Percentiles rank a stretch among this genome's conserved stretches.
These are phyloP conservation scores for Notothenia rossii DNA, from an alignment of 2,113 vertebrate genomes.

Conservation along the genomic window DNA sequence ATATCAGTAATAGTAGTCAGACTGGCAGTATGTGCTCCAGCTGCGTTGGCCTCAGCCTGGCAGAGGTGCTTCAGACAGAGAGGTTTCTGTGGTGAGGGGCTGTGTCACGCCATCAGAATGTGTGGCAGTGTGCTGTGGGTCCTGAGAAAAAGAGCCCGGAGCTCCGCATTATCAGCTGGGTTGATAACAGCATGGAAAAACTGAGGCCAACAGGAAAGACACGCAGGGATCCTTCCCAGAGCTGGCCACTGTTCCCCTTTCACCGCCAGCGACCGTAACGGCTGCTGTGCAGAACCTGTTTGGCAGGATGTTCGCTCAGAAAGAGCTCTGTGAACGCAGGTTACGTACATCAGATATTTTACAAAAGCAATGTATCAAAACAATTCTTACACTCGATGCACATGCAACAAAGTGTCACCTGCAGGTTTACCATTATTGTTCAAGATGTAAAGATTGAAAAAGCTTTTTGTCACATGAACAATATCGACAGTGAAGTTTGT, in stretches of 20 bases:
- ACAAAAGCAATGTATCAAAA: neutral
- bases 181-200: slow-evolving; percentile 83
- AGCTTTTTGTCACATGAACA: no score
- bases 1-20: slow-evolving; percentile 46
- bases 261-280: slow-evolving; percentile 51
- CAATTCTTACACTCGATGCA: neutral
- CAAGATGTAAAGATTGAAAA: no score
- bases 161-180: slow-evolving; percentile 74
- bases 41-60: slow-evolving; percentile 56
- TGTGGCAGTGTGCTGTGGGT: slow-evolving; percentile 74
- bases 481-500: no score
- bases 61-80: slow-evolving; percentile 70
- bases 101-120: slow-evolving; percentile 78
- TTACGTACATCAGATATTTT: slow-evolving; percentile 1
- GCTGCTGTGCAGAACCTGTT: slow-evolving; percentile 28
- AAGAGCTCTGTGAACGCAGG: slow-evolving; percentile 18
- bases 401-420: neutral
- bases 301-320: neutral
- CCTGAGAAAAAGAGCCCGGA: slow-evolving; percentile 79
- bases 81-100: slow-evolving; percentile 71
- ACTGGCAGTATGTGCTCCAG: slow-evolving; percentile 70
- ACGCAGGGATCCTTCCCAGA: slow-evolving; percentile 75
- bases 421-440: neutral
- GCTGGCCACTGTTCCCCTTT: slow-evolving; percentile 71
- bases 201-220: slow-evolving; percentile 80